Evolutionary conservation across 2,888 invertebrate species (phyloP).

Genomic region (Phaedon cochleariae): DNA sequence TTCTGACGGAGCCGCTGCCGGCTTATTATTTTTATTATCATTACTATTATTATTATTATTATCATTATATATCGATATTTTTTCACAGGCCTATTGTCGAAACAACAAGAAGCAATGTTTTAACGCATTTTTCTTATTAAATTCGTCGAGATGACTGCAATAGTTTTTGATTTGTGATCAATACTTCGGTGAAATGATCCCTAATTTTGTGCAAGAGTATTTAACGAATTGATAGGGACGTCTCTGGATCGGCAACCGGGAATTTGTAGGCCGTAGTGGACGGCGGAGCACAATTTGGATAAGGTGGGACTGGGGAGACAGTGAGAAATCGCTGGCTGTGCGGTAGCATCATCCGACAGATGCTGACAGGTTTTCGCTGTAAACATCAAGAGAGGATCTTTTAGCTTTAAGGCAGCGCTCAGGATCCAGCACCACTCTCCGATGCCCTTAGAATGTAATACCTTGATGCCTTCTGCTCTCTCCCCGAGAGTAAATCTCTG

Average conservation of each 20-base stretch:
- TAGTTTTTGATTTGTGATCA: no score
- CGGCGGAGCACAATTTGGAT: constrained; percentile 55
- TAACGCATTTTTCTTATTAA: no score
- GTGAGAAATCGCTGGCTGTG: constrained; percentile 58
- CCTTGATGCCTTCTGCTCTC: constrained; percentile 28
- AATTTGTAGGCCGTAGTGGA: constrained; percentile 51
- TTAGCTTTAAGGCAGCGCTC: constrained; percentile 37
- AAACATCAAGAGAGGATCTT: constrained; percentile 48
- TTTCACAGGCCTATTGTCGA: no score
- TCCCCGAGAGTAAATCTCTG: constrained; percentile 25
- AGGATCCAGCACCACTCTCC: constrained; percentile 29
- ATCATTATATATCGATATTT: no score
- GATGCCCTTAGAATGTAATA: constrained; percentile 36
- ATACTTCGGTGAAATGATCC: no score
- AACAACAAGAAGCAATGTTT: no score
- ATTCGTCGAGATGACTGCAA: no score
- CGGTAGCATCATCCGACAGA: constrained; percentile 52
- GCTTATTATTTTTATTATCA: no score
- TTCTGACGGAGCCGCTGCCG: no score
- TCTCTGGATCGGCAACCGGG: constrained; percentile 33
- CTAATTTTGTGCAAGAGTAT: neutral
- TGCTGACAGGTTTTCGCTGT: constrained; percentile 55
- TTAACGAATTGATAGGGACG: constrained; percentile 16
- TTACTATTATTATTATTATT: no score
- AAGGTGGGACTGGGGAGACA: constrained; percentile 56